A percentile compares a stretch with the other conserved stretches of the same genome.
Conservation (phyloP, 2,797 vertebrate species). For the Sternarchorhynchus goeldii region DNA sequence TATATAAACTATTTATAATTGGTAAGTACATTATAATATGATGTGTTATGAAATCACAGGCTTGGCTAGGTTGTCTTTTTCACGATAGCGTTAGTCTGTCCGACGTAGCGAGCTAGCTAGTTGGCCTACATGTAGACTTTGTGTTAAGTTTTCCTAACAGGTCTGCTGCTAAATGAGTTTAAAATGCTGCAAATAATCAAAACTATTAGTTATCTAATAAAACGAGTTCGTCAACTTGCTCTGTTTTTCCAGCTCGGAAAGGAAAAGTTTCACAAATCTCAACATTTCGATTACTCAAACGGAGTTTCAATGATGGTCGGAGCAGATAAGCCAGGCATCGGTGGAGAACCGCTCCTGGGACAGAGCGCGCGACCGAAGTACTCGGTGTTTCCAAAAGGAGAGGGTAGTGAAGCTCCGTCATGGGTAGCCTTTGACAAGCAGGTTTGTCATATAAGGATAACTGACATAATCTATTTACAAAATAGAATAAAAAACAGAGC, state of each 20-base stretch:
- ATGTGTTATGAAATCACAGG: too few species aligned
- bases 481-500: not conserved
- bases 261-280: constrained; percentile 88
- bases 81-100: not conserved
- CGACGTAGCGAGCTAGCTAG: too few species aligned
- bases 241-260: constrained; percentile 73
- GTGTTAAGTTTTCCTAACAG: not conserved
- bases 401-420: constrained; percentile 69
- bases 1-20: not conserved
- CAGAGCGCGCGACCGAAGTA: constrained; percentile 74
- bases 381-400: constrained; percentile 73
- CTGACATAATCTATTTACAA: not conserved
- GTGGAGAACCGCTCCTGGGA: constrained; percentile 76
- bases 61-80: not conserved
- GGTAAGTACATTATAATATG: too few species aligned
- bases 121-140: not conserved
- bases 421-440: constrained; percentile 93
- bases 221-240: not conserved
- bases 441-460: constrained; percentile 65
- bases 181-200: not conserved
- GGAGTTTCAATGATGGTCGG: constrained; percentile 77
- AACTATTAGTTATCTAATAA: not conserved
- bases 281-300: constrained; percentile 81
- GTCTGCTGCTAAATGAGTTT: not conserved
- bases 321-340: constrained; percentile 81